A percentile compares a stretch with the other conserved stretches of the same genome.
phyloP scores from a whole-genome alignment of 2,888 invertebrate genomes.

The Cheilosia variabilis region DNA sequence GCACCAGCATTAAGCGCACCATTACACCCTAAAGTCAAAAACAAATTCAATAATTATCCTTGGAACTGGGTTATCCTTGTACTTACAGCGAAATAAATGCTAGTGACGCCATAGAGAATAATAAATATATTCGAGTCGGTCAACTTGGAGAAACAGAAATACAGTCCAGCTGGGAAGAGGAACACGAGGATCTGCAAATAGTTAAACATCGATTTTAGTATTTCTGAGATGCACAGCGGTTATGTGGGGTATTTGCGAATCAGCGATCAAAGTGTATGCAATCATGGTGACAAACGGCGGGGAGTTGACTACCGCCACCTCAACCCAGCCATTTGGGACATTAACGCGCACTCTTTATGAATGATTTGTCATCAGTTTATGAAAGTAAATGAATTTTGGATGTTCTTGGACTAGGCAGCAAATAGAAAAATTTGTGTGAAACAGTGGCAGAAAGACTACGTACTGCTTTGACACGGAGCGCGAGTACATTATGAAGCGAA shows the following conservation, averaged over 20 bases:
- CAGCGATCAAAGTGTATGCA: slow-evolving; percentile 88
- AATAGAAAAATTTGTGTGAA: too few relatives aligned
- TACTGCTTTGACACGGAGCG: too few relatives aligned
- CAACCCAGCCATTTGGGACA: slow-evolving; percentile 75
- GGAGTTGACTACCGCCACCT: slow-evolving; percentile 13
- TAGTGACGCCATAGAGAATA: slow-evolving; percentile 98
- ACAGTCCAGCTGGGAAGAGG: slow-evolving; percentile 97
- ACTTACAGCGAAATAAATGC: slow-evolving; percentile 98
- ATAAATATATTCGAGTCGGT: slow-evolving; percentile 99
- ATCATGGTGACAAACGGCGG: slow-evolving; percentile 84
- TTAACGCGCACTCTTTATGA: slow-evolving; percentile 81
- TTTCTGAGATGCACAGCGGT: not conserved
- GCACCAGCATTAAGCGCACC: slow-evolving; percentile 98
- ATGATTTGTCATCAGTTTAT: slow-evolving; percentile 77
- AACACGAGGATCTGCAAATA: slow-evolving; percentile 93
- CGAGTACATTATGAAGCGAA: too few relatives aligned
- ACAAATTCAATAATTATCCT: slow-evolving; percentile 10
- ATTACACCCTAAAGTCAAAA: slow-evolving; percentile 92
- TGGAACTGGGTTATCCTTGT: not conserved
- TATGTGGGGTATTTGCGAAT: slow-evolving; percentile 75
- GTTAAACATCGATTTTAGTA: slow-evolving; percentile 1
- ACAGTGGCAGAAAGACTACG: too few relatives aligned
- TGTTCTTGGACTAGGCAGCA: not conserved
- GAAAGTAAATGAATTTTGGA: not conserved
- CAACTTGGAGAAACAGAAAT: slow-evolving; percentile 97